A percentile compares a stretch with the other conserved stretches of the same genome.
Evolutionary conservation across 2,797 vertebrate species (phyloP).

Genomic region (Coranthus polyacanthus): DNA sequence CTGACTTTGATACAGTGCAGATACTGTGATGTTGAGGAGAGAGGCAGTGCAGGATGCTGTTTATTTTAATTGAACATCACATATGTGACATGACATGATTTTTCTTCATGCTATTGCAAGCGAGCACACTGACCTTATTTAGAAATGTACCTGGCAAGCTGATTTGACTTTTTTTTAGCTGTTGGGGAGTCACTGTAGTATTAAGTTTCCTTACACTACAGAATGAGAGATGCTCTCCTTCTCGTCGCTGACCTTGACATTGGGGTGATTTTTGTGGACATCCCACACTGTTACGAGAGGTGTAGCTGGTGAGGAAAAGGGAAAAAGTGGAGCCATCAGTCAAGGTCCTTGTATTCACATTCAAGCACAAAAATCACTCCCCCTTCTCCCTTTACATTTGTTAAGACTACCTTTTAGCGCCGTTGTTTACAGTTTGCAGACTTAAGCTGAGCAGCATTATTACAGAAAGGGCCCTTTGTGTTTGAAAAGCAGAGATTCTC

Average conservation of each 20-base stretch:
- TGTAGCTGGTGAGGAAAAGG: conserved; percentile 30
- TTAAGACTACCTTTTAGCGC: conserved; percentile 60
- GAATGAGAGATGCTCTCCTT: conserved; percentile 23
- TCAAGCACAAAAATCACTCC: conserved; percentile 41
- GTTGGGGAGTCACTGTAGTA: neutral
- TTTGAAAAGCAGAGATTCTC: conserved; percentile 50
- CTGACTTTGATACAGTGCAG: conserved; percentile 26
- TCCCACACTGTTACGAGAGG: conserved; percentile 29
- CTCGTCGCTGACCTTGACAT: conserved; percentile 46
- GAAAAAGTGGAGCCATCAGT: conserved; percentile 41
- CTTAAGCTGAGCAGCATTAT: conserved; percentile 61
- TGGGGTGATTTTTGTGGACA: conserved; percentile 33
- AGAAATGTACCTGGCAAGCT: neutral
- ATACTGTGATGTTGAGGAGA: conserved; percentile 15
- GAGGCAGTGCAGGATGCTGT: conserved; percentile 13
- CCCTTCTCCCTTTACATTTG: conserved; percentile 53
- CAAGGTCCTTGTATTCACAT: conserved; percentile 57
- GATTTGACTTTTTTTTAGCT: neutral
- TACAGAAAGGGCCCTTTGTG: conserved; percentile 69
- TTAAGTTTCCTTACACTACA: neutral
- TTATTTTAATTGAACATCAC: neutral
- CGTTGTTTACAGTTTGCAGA: conserved; percentile 65
- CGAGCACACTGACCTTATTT: neutral
- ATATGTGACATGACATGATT: conserved; percentile 13
- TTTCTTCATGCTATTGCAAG: neutral